Base-by-base conservation (phyloP, 2,113 vertebrate genomes). In the Gobius niger region DNA sequence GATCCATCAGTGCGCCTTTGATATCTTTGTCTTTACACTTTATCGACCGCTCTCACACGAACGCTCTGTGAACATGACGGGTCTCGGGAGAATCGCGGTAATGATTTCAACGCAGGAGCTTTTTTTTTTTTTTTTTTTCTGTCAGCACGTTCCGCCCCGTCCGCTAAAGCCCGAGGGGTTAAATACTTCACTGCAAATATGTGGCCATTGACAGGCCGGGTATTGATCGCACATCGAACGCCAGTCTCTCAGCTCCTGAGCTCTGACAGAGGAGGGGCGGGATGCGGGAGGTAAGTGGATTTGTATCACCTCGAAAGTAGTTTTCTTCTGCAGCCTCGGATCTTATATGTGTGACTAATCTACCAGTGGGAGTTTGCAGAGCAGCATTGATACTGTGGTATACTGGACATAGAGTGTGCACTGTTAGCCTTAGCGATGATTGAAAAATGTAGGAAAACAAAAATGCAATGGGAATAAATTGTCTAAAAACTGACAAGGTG, bases 131-230 rank as follows among this genome's bases (percentile, higher is more conserved):
- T 61, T n/a, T 47, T 14, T 34, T 14, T 68, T 44, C 51, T 63
- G 70, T 81, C 81, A 74, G 75, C 75, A 67, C 72, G 51, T 74
- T 76, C 19, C 15, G 42, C 16, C 64, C 40, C 9, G 1, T 41
- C 56, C n/a, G 52, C 76, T 62, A 69, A 83, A 76, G 60, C 68
- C 65, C 14, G 11, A 6, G 7, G 67, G 13, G 75, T 80, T 81
- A 76, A 70, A 61, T 10, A 34, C 72, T 60, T 1, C 34, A 62
- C 63, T 65, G 12, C 50, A 63, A 41, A 66, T 46, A 66, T 44
- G 56, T 59, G 63, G 63, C 64, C 49, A 70, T 81, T 44, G 59
- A 78, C 70, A 42, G 47, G n/a, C 44, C 68, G 34, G 4, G 34
- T 53, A 78, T 74, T 1, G 49, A 77, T 74, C 56, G 44, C 12